phyloP scores from a whole-genome alignment of 2,113 vertebrate species.

The Podarcis raffonei region DNA sequence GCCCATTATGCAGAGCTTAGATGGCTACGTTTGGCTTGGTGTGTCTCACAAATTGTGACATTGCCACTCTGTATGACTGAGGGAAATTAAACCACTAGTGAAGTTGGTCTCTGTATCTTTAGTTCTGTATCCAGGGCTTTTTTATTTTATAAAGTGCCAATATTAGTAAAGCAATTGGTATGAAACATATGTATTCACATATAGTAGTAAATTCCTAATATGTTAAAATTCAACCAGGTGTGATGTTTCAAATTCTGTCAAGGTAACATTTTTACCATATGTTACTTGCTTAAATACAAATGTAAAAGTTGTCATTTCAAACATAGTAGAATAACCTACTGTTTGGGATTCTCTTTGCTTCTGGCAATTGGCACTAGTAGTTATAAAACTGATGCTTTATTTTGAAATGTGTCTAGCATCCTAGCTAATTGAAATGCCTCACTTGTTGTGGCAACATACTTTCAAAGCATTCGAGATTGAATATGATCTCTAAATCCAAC shows the following conservation, averaged over 20 bases:
- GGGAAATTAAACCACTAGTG: neutral
- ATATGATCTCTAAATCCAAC: conserved; percentile 39
- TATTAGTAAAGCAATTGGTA: no score
- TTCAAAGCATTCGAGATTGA: conserved; percentile 43
- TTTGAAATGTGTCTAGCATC: conserved; percentile 31
- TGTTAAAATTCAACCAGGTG: neutral
- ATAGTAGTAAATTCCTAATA: neutral
- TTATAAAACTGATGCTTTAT: conserved; percentile 25
- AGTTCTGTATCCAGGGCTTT: neutral
- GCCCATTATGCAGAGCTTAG: no score
- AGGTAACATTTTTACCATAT: conserved; percentile 3
- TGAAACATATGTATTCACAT: no score
- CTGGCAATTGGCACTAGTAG: conserved; percentile 11
- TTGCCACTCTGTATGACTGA: neutral
- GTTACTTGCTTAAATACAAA: conserved; percentile 48
- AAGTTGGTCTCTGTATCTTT: neutral
- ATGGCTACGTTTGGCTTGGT: neutral
- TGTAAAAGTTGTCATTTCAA: conserved; percentile 38
- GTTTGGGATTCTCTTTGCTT: conserved; percentile 36
- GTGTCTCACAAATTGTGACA: neutral
- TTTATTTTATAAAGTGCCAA: neutral
- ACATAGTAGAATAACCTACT: conserved; percentile 38
- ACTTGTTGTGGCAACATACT: conserved; percentile 43
- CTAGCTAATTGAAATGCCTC: conserved; percentile 55
- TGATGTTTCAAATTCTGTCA: conserved; percentile 19